Evolutionary conservation across 1,140 invertebrate genomes (phyloP).

Genomic region (Drosophila bipectinata): DNA sequence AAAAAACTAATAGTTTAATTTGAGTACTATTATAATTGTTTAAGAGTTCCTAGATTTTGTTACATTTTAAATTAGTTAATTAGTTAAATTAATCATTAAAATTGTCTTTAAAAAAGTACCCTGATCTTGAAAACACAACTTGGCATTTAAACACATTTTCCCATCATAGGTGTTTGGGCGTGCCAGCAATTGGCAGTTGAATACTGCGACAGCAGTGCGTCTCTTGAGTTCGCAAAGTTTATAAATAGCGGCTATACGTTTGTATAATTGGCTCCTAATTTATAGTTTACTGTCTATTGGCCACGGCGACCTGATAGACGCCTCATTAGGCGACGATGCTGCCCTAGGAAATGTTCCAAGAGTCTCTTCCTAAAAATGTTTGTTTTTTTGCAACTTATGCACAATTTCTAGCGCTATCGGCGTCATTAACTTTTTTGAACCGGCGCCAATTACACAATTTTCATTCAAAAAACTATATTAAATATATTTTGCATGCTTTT

Average conservation of each 20-base stretch:
- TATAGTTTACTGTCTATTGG: slow-evolving; percentile 30
- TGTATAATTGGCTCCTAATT: slow-evolving; percentile 55
- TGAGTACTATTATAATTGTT: no score
- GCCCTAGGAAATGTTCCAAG: not conserved
- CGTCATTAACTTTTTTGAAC: slow-evolving; percentile 7
- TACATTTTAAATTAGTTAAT: no score
- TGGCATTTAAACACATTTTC: slow-evolving; percentile 2
- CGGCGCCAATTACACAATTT: slow-evolving; percentile 4
- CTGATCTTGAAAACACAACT: slow-evolving; percentile 11
- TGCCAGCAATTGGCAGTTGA: slow-evolving; percentile 21
- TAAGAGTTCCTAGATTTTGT: no score
- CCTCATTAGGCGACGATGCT: slow-evolving; percentile 31
- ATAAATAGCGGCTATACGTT: slow-evolving; percentile 49
- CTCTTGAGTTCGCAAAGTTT: slow-evolving; percentile 4
- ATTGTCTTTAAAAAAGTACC: not conserved
- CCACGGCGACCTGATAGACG: slow-evolving; percentile 28
- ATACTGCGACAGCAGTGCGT: slow-evolving; percentile 2
- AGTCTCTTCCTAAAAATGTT: not conserved
- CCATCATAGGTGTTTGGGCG: slow-evolving; percentile 26
- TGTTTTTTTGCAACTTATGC: slow-evolving; percentile 18
- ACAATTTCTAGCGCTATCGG: slow-evolving; percentile 18
- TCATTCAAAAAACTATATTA: slow-evolving; percentile 20
- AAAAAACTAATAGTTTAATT: no score
- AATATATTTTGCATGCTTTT: slow-evolving; percentile 11
- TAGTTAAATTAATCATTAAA: no score